Base-by-base conservation (phyloP, 2,113 vertebrate species). In the Symphodus melops region DNA sequence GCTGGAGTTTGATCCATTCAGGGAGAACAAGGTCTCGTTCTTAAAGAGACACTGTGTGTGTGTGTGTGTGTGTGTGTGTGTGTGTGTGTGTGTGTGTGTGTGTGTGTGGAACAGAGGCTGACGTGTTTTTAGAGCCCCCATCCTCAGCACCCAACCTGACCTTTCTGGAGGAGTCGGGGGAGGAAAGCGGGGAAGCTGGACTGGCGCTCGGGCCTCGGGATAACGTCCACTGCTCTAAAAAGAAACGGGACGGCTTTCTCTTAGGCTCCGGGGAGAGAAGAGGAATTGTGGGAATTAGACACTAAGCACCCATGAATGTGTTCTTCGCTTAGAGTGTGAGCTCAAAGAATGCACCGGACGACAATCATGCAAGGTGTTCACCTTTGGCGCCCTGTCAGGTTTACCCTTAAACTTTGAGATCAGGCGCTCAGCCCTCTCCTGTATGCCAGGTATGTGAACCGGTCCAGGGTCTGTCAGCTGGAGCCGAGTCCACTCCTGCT, bases 181-280 rank as follows among this genome's bases (percentile, higher is more conserved):
- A 95, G 84, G 94, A 95, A 59, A 94, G 94, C 48, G 94, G 93
- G 3, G 94, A 94, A 67, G 89, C 91, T 3, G 95, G 92, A 72
- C 92, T 93, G 19, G 28, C 94, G 87, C 64, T 90, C 92, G 88
- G 44, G 64, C 68, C 76, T 5, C 91, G 85, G 73, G 95, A 95
- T 83, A 93, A 94, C 73, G 97, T 89, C 97, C 97, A 98, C 91
- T 96, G 96, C 91, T 97, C 95, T 76, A 97, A 91, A 94, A 97
- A 95, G 92, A 96, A 97, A 81, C 92, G 94, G 64, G 95, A 95
- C 10, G 96, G 95, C 92, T 97, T 97, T 89, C 94, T 93, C 91
- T 96, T 95, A 16, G 94, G 95, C 96, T 98, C 94, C 77, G 88
- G 48, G 90, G 84, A 91, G 85, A 56, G 66, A 64, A 74, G 36